phyloP scores from a whole-genome alignment of 1,140 invertebrate species.

The Oppia nitens region DNA sequence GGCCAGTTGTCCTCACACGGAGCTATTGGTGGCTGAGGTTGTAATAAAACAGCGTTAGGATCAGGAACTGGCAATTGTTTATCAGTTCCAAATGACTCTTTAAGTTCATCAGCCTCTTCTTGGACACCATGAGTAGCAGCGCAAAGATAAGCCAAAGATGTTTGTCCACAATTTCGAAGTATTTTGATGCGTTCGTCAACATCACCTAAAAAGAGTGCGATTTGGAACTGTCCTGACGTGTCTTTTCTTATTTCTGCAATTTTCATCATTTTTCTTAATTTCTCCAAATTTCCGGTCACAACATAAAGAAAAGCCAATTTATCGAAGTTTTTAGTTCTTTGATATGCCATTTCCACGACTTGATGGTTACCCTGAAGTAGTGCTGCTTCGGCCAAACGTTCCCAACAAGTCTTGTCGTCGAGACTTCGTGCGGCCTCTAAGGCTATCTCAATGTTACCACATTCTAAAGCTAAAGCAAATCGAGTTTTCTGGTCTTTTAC shows the following conservation, averaged over 20 bases:
- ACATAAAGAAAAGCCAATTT: conserved; percentile 95
- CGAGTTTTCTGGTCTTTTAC: conserved; percentile 98
- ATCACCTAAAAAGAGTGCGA: conserved; percentile 77
- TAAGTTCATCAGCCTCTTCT: conserved; percentile 59
- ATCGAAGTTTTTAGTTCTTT: conserved; percentile 97
- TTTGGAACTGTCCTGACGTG: conserved; percentile 88
- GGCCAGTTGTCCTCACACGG: conserved; percentile 91
- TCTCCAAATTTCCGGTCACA: conserved; percentile 95
- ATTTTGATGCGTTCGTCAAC: conserved; percentile 74
- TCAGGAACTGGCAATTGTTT: conserved; percentile 49
- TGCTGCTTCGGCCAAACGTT: conserved; percentile 84
- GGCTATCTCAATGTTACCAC: conserved; percentile 82
- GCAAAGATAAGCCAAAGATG: conserved; percentile 73
- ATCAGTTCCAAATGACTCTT: conserved; percentile 41
- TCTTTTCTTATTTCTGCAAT: conserved; percentile 94
- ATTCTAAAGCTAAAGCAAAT: conserved; percentile 88
- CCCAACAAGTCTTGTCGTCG: conserved; percentile 90
- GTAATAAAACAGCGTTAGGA: conserved; percentile 55
- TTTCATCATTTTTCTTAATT: conserved; percentile 96
- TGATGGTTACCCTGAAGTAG: conserved; percentile 87
- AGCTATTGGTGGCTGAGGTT: conserved; percentile 70
- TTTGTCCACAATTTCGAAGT: conserved; percentile 40
- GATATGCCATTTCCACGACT: conserved; percentile 96
- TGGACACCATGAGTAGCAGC: conserved; percentile 79
- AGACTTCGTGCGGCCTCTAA: conserved; percentile 79